Evolutionary conservation across 2,888 invertebrate genomes (phyloP).

Genomic region (Meteorus colon): DNA sequence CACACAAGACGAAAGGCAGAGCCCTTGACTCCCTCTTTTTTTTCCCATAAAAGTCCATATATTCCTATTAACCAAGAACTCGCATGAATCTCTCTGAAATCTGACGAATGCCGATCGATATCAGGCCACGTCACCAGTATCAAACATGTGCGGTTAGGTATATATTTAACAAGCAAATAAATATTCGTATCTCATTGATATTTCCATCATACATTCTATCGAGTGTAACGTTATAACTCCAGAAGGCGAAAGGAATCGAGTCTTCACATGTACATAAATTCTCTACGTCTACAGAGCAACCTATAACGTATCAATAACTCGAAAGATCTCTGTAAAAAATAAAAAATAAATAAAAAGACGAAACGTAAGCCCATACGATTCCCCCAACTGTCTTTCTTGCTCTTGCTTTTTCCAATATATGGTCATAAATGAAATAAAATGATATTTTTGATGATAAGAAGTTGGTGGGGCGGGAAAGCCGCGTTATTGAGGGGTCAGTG

Average conservation of each 20-base stretch:
- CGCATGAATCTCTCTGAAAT: constrained; percentile 65
- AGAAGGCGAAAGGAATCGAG: constrained; percentile 36
- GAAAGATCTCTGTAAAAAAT: constrained; percentile 51
- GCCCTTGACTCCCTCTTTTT: constrained; percentile 46
- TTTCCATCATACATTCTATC: constrained; percentile 35
- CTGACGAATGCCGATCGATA: constrained; percentile 67
- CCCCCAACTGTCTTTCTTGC: neutral
- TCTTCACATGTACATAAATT: constrained; percentile 32
- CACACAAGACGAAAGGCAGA: constrained; percentile 29
- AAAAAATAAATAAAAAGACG: constrained; percentile 35
- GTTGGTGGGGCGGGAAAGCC: constrained; percentile 59
- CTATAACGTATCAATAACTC: constrained; percentile 58
- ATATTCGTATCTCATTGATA: constrained; percentile 17
- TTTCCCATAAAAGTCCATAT: constrained; percentile 64
- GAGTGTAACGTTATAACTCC: constrained; percentile 36
- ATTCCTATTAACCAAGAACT: constrained; percentile 68
- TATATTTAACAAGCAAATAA: constrained; percentile 3
- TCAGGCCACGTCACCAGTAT: constrained; percentile 49
- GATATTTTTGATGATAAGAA: constrained; percentile 69
- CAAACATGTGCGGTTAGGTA: constrained; percentile 35
- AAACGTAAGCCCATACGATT: constrained; percentile 37
- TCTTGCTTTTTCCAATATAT: constrained; percentile 55
- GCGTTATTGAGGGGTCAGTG: constrained; percentile 68
- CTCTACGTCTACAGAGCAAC: constrained; percentile 24
- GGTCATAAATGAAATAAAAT: constrained; percentile 73